Percentiles rank a stretch among this genome's conserved stretches.
These are phyloP conservation scores for Cinclus mexicanus DNA, from an alignment of 2,113 vertebrate genomes.

Conservation along the genomic window DNA sequence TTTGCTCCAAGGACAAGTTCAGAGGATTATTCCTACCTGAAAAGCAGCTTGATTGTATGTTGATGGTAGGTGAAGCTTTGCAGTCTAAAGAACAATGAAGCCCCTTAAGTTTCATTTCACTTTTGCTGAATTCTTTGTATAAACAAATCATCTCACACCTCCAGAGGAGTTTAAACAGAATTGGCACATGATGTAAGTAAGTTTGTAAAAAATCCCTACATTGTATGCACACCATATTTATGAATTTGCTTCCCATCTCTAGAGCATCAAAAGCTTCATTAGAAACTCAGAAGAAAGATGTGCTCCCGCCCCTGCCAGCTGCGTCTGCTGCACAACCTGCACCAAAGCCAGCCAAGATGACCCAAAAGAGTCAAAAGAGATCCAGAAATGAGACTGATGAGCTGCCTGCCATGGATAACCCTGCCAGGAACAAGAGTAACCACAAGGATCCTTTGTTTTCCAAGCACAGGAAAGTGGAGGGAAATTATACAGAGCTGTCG, in stretches of 20 bases:
- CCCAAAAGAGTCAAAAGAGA: conserved; percentile 76
- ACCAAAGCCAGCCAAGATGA: conserved; percentile 64
- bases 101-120: not conserved
- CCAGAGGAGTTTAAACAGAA: not conserved
- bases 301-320: not conserved
- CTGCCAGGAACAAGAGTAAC: conserved; percentile 54
- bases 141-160: not conserved
- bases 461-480: conserved; percentile 80
- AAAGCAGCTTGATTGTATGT: not conserved
- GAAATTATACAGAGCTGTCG: conserved; percentile 38
- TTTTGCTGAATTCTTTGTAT: not conserved
- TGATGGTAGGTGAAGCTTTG: not conserved
- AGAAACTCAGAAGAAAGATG: conserved; percentile 70
- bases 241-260: not conserved
- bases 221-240: not conserved
- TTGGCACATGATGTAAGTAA: not conserved
- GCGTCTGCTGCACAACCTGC: not conserved
- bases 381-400: conserved; percentile 44
- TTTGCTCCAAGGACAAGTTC: not conserved
- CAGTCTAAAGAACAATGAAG: not conserved
- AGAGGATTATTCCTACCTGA: not conserved
- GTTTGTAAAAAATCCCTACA: not conserved
- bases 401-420: conserved; percentile 18
- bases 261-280: conserved; percentile 70
- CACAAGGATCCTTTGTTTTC: conserved; percentile 44